Conservation (phyloP, 1,140 invertebrate species). For the Solenopsis fugax region DNA sequence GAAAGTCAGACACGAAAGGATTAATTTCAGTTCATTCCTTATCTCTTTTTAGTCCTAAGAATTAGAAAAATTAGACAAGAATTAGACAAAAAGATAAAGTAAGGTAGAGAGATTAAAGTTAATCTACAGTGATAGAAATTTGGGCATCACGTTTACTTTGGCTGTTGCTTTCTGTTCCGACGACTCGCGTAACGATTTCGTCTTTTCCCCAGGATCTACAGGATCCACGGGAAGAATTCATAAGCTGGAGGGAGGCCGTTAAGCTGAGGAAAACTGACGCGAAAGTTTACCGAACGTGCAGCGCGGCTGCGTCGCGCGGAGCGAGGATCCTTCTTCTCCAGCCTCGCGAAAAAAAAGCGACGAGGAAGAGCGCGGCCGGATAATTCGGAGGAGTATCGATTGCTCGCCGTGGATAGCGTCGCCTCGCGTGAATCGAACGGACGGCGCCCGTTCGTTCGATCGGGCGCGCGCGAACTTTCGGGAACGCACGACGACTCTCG, state of each 20-base stretch:
- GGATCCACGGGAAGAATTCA: too few species aligned
- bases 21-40: too few species aligned
- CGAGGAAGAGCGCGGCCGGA: slow-evolving; percentile 9
- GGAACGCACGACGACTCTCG: not conserved
- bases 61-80: too few species aligned
- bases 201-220: not conserved
- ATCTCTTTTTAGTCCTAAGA: too few species aligned
- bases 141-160: too few species aligned
- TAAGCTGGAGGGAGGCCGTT: not conserved
- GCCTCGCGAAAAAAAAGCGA: slow-evolving; percentile 26
- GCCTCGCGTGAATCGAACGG: not conserved
- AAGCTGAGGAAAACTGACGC: not conserved
- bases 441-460: slow-evolving; percentile 13
- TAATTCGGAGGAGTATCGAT: slow-evolving; percentile 39
- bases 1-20: too few species aligned
- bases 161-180: too few species aligned
- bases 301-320: not conserved
- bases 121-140: too few species aligned
- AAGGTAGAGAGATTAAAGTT: too few species aligned
- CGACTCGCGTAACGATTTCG: not conserved
- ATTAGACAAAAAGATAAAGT: too few species aligned
- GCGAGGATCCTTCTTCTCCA: not conserved
- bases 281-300: not conserved
- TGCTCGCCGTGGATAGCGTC: slow-evolving; percentile 19
- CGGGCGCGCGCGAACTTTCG: slow-evolving; percentile 25